These are phyloP conservation scores for Microcebus ravelobensis DNA, from an alignment of 2,113 vertebrate genomes.

Conservation along the genomic window DNA sequence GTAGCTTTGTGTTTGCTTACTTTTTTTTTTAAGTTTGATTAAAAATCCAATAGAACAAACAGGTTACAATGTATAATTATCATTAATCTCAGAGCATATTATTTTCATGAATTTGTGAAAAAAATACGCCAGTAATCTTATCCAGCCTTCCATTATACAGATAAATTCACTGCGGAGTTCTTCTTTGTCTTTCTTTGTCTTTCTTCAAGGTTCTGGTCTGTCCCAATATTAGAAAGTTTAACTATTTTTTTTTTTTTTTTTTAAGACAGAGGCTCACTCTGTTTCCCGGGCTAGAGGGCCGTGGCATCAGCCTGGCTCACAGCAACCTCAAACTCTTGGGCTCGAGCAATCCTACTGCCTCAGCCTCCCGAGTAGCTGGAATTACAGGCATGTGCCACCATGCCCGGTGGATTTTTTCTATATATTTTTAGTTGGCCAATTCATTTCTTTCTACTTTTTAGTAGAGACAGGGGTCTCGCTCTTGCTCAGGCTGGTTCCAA, in stretches of 20 bases:
- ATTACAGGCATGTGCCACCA: too few relatives aligned
- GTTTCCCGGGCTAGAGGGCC: too few relatives aligned
- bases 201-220: neutral
- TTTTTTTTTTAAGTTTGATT: constrained; percentile 60
- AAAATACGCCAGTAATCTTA: constrained; percentile 2
- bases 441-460: too few relatives aligned
- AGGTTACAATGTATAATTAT: constrained; percentile 52
- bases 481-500: too few relatives aligned
- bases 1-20: constrained; percentile 50
- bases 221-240: neutral
- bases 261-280: too few relatives aligned
- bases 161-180: neutral
- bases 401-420: too few relatives aligned
- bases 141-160: neutral
- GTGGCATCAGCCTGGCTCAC: too few relatives aligned
- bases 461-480: too few relatives aligned
- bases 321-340: too few relatives aligned
- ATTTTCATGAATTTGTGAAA: constrained; percentile 17
- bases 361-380: too few relatives aligned
- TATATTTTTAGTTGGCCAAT: too few relatives aligned
- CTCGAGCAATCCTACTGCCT: too few relatives aligned
- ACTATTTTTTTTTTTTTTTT: neutral
- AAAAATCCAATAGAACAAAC: constrained; percentile 69
- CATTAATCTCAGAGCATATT: constrained; percentile 40
- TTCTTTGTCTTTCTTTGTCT: neutral